Evolutionary conservation across 2,113 vertebrate species (phyloP).

Genomic region (Callithrix jacchus): DNA sequence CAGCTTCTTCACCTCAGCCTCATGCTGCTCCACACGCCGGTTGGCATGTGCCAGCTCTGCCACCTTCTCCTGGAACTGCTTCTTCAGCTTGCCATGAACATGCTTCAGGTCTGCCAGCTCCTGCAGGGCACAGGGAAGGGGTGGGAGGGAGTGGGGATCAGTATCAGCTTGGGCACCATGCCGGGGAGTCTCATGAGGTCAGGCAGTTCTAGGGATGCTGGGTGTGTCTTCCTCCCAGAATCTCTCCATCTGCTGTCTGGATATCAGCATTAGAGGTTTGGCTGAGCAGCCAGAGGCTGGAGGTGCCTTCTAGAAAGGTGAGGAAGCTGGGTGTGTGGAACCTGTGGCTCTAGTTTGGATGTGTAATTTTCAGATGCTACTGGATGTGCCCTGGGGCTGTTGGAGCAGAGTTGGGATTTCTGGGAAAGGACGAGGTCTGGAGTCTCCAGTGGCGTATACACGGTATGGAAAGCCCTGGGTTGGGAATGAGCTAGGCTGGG

Average conservation of each 20-base stretch:
- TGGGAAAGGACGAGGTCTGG: neutral
- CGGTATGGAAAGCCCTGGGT: neutral
- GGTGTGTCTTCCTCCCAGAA: neutral
- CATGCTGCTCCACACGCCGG: conserved; percentile 93
- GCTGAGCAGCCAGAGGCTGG: neutral
- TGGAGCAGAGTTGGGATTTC: neutral
- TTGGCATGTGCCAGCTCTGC: conserved; percentile 93
- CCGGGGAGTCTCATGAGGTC: fast-evolving
- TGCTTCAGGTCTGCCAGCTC: conserved; percentile 96
- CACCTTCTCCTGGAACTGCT: conserved; percentile 95
- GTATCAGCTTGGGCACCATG: neutral
- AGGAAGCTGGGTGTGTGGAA: neutral
- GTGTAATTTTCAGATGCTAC: neutral
- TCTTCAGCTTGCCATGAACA: conserved; percentile 94
- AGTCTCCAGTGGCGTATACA: neutral
- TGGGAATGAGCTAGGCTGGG: neutral
- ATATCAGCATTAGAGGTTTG: neutral
- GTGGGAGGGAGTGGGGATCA: neutral
- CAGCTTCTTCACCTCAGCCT: conserved; percentile 95
- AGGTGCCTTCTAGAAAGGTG: neutral
- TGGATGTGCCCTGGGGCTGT: no score
- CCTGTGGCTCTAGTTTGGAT: neutral
- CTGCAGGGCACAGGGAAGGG: conserved; percentile 72
- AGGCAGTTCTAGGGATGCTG: neutral
- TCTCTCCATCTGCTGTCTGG: neutral